Conservation (phyloP, 2,888 invertebrate genomes). For the Falcaria lacertinaria region DNA sequence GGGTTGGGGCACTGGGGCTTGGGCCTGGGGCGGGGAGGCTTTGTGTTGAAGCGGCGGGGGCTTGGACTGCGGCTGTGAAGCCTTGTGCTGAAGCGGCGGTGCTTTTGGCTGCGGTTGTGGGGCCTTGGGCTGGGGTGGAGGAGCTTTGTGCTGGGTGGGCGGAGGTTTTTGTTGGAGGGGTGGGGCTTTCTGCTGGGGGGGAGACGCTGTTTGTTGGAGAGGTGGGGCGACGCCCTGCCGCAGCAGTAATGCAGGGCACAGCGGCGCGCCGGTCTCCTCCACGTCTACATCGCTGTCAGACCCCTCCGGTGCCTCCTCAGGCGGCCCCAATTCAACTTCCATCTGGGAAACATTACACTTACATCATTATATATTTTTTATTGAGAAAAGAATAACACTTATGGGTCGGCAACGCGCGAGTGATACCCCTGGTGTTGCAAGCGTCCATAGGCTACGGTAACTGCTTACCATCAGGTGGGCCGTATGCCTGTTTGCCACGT, state of each 20-base stretch:
- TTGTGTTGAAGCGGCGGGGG: constrained; percentile 13
- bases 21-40: constrained; percentile 26
- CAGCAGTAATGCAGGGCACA: constrained; percentile 61
- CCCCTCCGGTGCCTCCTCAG: constrained; percentile 55
- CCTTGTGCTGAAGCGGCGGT: constrained; percentile 7
- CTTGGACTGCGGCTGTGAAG: constrained; percentile 37
- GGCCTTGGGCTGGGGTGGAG: constrained; percentile 19
- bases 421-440: too few relatives aligned
- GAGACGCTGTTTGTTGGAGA: constrained; percentile 9
- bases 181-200: constrained; percentile 32
- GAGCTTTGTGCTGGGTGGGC: neutral
- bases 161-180: too few relatives aligned
- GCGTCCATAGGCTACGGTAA: too few relatives aligned
- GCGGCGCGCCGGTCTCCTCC: constrained; percentile 49
- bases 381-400: too few relatives aligned
- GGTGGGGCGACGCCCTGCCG: constrained; percentile 29
- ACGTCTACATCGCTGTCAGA: constrained; percentile 73
- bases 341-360: constrained; percentile 23
- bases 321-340: constrained; percentile 47
- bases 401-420: too few relatives aligned
- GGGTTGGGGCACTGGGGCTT: constrained; percentile 28
- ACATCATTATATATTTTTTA: constrained; percentile 3
- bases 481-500: too few relatives aligned
- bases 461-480: too few relatives aligned
- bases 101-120: constrained; percentile 12